These are phyloP conservation scores for Aphaenogaster rudis DNA, from an alignment of 1,140 invertebrate genomes.

Conservation along the genomic window DNA sequence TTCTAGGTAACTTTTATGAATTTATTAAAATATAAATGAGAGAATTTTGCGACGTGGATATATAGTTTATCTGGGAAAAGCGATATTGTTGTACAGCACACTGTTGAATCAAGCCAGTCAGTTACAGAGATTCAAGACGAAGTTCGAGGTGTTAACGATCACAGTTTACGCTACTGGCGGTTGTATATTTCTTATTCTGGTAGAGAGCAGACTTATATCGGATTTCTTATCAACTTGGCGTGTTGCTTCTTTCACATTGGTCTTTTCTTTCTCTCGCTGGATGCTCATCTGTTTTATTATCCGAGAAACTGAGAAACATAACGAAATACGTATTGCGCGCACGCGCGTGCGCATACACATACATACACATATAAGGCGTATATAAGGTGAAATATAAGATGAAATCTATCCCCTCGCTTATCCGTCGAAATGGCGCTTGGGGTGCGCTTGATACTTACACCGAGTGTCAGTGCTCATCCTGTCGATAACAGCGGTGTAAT, in stretches of 20 bases:
- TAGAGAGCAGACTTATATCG: not conserved
- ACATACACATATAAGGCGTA: no score
- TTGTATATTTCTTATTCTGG: conserved; percentile 6
- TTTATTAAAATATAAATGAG: not conserved
- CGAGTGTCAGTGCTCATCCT: conserved; percentile 20
- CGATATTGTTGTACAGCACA: not conserved
- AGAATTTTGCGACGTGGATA: not conserved
- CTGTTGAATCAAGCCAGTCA: not conserved
- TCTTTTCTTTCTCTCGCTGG: conserved; percentile 19
- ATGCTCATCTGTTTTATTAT: conserved; percentile 33
- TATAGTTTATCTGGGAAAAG: not conserved
- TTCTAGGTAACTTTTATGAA: not conserved
- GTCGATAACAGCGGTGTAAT: conserved; percentile 55
- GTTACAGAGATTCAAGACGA: not conserved
- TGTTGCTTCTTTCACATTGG: conserved; percentile 21
- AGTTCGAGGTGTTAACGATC: conserved; percentile 1
- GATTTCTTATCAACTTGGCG: conserved; percentile 49
- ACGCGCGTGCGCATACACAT: no score
- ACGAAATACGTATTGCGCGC: conserved; percentile 30
- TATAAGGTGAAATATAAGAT: conserved; percentile 36
- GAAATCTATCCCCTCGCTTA: conserved; percentile 29
- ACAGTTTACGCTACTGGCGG: not conserved
- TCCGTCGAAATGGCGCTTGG: conserved; percentile 45
- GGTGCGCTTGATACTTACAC: conserved; percentile 12
- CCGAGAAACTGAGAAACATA: not conserved